Percentiles rank a stretch among this genome's conserved stretches.
Conservation (phyloP, 1,140 invertebrate species). For the Drosophila trapezifrons region DNA sequence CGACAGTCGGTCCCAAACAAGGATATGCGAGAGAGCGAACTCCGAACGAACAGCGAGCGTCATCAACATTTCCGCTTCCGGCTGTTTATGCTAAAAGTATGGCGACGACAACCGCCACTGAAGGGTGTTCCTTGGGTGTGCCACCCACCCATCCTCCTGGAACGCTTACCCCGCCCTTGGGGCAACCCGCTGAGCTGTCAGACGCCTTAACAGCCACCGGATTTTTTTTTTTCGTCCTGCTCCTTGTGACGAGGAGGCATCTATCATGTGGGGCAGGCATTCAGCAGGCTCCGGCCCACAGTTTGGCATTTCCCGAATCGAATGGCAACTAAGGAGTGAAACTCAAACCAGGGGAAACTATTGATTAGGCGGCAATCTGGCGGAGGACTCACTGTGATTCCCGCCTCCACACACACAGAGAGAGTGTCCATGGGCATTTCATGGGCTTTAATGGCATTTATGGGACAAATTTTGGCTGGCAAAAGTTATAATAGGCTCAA, state of each 20-base stretch:
- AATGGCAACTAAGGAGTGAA: constrained; percentile 20
- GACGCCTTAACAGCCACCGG: constrained; percentile 62
- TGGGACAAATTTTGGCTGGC: constrained; percentile 10
- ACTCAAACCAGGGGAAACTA: constrained; percentile 32
- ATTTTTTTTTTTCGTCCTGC: constrained; percentile 17
- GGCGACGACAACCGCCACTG: constrained; percentile 62
- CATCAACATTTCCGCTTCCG: constrained; percentile 82
- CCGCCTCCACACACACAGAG: no score
- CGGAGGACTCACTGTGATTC: constrained; percentile 22
- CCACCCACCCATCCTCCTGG: not conserved
- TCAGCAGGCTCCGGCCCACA: not conserved
- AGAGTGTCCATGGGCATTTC: not conserved
- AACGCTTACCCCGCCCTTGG: constrained; percentile 5
- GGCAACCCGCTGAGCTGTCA: constrained; percentile 69
- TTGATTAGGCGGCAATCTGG: constrained; percentile 38
- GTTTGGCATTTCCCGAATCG: constrained; percentile 30
- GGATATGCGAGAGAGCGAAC: constrained; percentile 13
- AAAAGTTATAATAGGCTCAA: constrained; percentile 14
- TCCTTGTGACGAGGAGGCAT: constrained; percentile 44
- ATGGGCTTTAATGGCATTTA: constrained; percentile 10
- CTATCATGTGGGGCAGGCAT: constrained; percentile 51
- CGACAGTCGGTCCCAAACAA: constrained; percentile 23
- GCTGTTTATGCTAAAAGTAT: constrained; percentile 82
- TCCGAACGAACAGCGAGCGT: constrained; percentile 46
- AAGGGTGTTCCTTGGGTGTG: constrained; percentile 29